Percentiles rank a stretch among this genome's conserved stretches.
phyloP scores from a whole-genome alignment of 64 coral and sea anemone genomes.

The Porites australiensis region DNA sequence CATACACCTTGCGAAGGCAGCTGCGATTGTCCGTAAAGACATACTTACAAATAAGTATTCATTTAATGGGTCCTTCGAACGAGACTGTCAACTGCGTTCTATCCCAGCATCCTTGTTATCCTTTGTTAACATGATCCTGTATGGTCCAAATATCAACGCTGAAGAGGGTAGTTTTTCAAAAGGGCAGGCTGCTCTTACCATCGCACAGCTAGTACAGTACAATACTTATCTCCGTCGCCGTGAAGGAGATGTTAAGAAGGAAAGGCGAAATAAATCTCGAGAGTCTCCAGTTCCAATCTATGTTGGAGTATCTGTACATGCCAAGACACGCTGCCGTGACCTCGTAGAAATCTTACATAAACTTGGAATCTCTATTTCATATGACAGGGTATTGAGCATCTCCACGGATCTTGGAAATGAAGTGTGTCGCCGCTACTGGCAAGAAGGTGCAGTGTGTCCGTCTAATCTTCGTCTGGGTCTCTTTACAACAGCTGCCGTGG shows the following conservation, averaged over 20 bases:
- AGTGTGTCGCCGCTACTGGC: neutral
- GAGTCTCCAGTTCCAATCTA: constrained; percentile 55
- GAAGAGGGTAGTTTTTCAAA: no score
- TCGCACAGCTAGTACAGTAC: no score
- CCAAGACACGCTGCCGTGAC: constrained; percentile 47
- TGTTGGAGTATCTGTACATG: constrained; percentile 55
- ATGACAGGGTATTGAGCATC: neutral
- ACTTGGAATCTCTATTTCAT: constrained; percentile 11
- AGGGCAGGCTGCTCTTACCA: no score
- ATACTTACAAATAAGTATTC: neutral
- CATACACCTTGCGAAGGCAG: constrained; percentile 33
- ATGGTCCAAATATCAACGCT: no score
- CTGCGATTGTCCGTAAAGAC: constrained; percentile 33
- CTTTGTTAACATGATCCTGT: no score
- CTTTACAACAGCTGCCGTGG: neutral
- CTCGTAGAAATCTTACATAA: neutral
- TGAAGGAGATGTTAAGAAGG: neutral
- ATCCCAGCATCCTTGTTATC: no score
- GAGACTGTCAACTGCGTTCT: no score
- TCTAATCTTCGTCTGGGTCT: neutral
- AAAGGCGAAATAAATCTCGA: constrained; percentile 18
- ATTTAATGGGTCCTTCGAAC: no score
- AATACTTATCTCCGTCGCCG: neutral
- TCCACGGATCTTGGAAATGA: constrained; percentile 2
- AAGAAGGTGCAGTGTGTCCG: constrained; percentile 11